Percentiles rank a stretch among this genome's conserved stretches.
These are phyloP conservation scores for Epirrita christyi DNA, from an alignment of 2,888 invertebrate genomes.

Conservation along the genomic window DNA sequence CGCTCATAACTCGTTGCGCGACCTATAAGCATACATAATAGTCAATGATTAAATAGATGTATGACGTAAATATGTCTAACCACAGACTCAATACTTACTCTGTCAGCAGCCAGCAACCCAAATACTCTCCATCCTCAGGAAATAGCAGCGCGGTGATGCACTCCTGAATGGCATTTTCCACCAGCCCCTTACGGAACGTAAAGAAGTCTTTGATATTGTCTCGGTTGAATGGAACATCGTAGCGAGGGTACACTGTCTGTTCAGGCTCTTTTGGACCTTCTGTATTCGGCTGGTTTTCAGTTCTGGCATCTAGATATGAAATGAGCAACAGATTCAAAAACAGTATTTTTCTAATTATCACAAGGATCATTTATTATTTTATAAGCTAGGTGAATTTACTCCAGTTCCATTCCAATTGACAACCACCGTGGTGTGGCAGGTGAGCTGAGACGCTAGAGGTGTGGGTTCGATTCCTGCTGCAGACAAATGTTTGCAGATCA, in stretches of 20 bases:
- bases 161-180: slow-evolving; percentile 89
- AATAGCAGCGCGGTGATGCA: slow-evolving; percentile 87
- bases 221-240: slow-evolving; percentile 74
- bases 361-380: no score
- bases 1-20: no score
- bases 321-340: not conserved
- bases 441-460: no score
- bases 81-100: slow-evolving; percentile 84
- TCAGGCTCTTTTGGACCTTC: slow-evolving; percentile 54
- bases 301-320: slow-evolving; percentile 61
- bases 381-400: no score
- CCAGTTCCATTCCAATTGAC: no score
- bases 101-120: slow-evolving; percentile 92
- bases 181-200: slow-evolving; percentile 89
- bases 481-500: no score
- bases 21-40: no score
- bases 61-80: no score
- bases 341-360: no score
- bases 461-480: no score
- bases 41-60: no score
- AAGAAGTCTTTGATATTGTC: slow-evolving; percentile 89
- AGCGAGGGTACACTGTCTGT: slow-evolving; percentile 71
- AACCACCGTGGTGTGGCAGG: no score
- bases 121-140: slow-evolving; percentile 88
- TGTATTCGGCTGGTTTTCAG: slow-evolving; percentile 55